Evolutionary conservation across 35 echinoderm and acorn worm genomes (phyloP), one percentile per base, ranked within the genome.

Genomic region (Hemicentrotus pulcherrimus): DNA sequence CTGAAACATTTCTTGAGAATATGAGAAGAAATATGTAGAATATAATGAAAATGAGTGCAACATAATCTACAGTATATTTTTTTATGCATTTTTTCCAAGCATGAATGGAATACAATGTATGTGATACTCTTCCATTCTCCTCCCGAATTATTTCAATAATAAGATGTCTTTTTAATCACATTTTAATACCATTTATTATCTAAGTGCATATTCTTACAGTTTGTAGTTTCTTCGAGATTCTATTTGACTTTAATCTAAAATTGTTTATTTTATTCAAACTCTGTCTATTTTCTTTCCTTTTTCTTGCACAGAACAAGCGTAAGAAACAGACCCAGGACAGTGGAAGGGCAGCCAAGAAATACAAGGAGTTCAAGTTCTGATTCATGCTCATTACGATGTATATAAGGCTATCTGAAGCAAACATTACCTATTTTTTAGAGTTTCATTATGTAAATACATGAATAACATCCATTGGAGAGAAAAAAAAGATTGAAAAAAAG

Each of bases 311-410:
- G 98, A 99, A 99, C 89, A 99, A 99, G 93, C 97, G 98, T 91
- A 99, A 99, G 94, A 97, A 97, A 41, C 98, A 99, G 94, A 97
- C 94, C 19, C 98, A 99, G 65, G 98, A 99, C 90, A 98, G 94
- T 94, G 95, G 95, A 9, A 96, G 95, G 86, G 95, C 97, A 55
- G 94, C 97, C 89, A 99, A 99, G 95, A 99, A 99, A 92, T 99
- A 99, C 95, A 99, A 99, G 89, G 98, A 99, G 95, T 99, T 99
- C 94, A 99, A 99, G 61, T 99, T 99, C 90, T 99, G 94, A 94
- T 78, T 78, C 65, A 78, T 78, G 19, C 65, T 22, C 65, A n/a
- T 78, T 78, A 8, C 5, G 6, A 7, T 78, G 65, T 78, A 78
- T 78, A 78, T 78, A 0, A 28, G 65, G 65, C 65, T 78, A 78